Percentiles rank a stretch among this genome's conserved stretches.
Conservation (phyloP, 2,888 invertebrate genomes). For the Hypena proboscidalis region DNA sequence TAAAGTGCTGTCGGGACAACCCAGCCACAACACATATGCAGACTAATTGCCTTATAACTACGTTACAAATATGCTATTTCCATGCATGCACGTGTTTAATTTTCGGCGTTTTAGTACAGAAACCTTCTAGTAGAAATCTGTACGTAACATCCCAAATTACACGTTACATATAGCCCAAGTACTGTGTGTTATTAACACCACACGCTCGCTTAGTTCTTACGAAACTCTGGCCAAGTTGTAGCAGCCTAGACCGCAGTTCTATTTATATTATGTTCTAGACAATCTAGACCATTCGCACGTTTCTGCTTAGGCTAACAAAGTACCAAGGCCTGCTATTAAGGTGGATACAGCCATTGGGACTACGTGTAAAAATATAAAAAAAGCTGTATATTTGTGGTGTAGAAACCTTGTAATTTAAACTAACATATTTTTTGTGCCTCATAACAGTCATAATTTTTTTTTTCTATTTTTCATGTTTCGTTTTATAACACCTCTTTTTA, state of each 20-base stretch:
- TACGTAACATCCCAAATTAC: not conserved
- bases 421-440: too few relatives aligned
- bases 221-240: constrained; percentile 3
- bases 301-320: constrained; percentile 4
- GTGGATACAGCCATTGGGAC: not conserved
- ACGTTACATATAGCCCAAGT: not conserved
- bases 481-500: too few relatives aligned
- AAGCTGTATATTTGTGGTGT: too few relatives aligned
- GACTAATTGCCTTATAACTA: too few relatives aligned
- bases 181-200: constrained; percentile 1
- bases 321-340: not conserved
- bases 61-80: too few relatives aligned
- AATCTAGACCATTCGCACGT: constrained; percentile 7
- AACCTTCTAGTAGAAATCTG: not conserved
- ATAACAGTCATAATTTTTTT: too few relatives aligned
- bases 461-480: too few relatives aligned
- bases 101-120: too few relatives aligned
- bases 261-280: not conserved
- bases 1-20: too few relatives aligned
- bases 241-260: not conserved
- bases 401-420: too few relatives aligned
- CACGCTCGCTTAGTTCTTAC: constrained; percentile 6
- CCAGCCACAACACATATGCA: too few relatives aligned
- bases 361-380: constrained; percentile 1
- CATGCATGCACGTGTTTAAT: too few relatives aligned